Evolutionary conservation across 2,888 invertebrate genomes (phyloP), one percentile per base, ranked within the genome.

Genomic region (Chalcis sispes): DNA sequence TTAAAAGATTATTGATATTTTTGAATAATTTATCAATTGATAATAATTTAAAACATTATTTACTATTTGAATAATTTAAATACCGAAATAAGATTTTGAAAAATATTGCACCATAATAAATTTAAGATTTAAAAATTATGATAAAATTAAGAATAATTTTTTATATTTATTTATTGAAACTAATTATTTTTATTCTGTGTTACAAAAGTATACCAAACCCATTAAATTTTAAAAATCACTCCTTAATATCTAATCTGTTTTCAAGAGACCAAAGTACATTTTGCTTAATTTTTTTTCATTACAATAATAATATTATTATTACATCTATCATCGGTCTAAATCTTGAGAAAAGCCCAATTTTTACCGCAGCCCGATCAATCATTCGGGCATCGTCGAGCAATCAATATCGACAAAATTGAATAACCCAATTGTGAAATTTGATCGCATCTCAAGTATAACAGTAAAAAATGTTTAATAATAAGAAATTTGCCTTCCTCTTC

Each of bases 401-500:
- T 48, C 36, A 58, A 50, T 58, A 69, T 27, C 42, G 4, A 10
- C 48, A 29, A 70, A 75, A 70, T 70, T 64, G 61, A 69, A 74
- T 62, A 36, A 62, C 62, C 56, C 62, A 54, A 62, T 74, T 61
- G 69, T 20, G 20, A 7, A n/a, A n/a, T 18, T 20, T 50, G 62
- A 67, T 61, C 67, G 25, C 29, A 69, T 62, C 74, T 23, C 54
- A 1, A 5, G 40, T 15, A 56, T 54, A 70, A 70, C 69, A 64
- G 75, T 70, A 61, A 75, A 74, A 74, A 64, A 74, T 59, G 32
- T 46, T 74, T 54, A 54, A 67, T 54, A 54, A 67, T 74, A 62
- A 74, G 54, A 67, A 67, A 67, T 59, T 32, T n/a, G n/a, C 29
- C 50, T 20, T 4, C 32, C 20, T 46, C 13, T 15, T 42, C 32